phyloP scores from a whole-genome alignment of 2,797 vertebrate species.

The Columba guinea region DNA sequence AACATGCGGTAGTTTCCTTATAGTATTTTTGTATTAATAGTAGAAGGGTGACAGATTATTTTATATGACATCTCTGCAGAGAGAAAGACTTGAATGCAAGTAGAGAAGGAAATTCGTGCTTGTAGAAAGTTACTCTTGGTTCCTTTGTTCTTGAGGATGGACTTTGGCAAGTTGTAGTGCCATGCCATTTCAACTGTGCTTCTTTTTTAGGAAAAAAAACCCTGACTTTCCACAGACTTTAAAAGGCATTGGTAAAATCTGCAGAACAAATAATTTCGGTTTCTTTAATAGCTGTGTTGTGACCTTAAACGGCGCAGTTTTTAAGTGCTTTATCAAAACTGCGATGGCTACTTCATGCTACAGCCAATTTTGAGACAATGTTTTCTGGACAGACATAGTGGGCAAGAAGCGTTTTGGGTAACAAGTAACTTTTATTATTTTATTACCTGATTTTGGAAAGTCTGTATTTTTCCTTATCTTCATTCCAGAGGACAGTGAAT shows the following conservation, averaged over 20 bases:
- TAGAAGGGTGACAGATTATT: not conserved
- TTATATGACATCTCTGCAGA: not conserved
- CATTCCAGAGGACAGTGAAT: not conserved
- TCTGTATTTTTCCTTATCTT: not conserved
- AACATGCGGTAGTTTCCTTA: not conserved
- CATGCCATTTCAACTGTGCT: not conserved
- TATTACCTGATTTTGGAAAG: not conserved
- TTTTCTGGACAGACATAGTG: not conserved
- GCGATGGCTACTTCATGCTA: not conserved
- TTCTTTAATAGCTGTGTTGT: not conserved
- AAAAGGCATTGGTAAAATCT: not conserved
- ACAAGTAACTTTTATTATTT: not conserved
- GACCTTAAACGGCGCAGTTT: not conserved
- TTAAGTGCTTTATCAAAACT: not conserved
- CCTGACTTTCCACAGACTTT: not conserved
- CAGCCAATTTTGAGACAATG: not conserved
- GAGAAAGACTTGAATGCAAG: not conserved
- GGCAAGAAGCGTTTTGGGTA: not conserved
- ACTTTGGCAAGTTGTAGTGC: not conserved
- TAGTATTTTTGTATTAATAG: not conserved
- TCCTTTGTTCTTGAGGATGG: not conserved
- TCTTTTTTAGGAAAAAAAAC: not conserved
- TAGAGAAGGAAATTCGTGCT: not conserved
- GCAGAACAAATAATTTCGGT: not conserved
- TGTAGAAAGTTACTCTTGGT: not conserved